Evolutionary conservation across 1,140 invertebrate species (phyloP), one percentile per base, ranked within the genome.

Genomic region (Caenorhabditis remanei): DNA sequence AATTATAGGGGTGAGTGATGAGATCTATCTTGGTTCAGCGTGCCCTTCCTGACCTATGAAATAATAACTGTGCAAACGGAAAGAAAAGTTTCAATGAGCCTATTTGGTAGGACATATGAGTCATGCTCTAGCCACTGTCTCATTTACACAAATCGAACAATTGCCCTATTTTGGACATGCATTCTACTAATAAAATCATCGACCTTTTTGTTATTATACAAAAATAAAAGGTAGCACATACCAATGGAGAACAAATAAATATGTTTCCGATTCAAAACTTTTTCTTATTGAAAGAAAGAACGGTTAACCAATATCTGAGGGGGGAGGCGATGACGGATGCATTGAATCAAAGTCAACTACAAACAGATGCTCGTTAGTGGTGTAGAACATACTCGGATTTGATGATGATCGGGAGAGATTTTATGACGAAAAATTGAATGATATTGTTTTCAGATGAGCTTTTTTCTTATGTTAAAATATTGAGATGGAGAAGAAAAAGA

Each of bases 291-390:
- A 50, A 24, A 32, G 21, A 11, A 32, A 46, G 71, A 79, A 79
- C 71, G 71, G 71, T 79, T 79, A 79, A 79, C 71, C 46, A 79
- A 79, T 79, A 50, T 50, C 40, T 79, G 19, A 32, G 32, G 32
- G 32, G n/a, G 71, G 71, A 40, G 71, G 71, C 71, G 71, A 79
- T 79, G 71, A 79, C 71, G 71, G 71, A 79, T 79, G 71, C 71
- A 79, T 79, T 50, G 71, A 79, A 79, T 79, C 71, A 79, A 50
- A 79, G 40, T 16, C 71, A 79, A 79, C 71, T 41, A 79, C 71
- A 79, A 79, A 50, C 71, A 79, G 71, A 79, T 79, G 71, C 71
- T 79, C 71, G 71, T 79, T 79, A 79, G 71, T 79, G 71, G 46
- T 79, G 71, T 79, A 79, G 71, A 79, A 79, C 71, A 79, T 79